These are phyloP conservation scores for Numida meleagris DNA, from an alignment of 2,113 vertebrate species.

Conservation along the genomic window DNA sequence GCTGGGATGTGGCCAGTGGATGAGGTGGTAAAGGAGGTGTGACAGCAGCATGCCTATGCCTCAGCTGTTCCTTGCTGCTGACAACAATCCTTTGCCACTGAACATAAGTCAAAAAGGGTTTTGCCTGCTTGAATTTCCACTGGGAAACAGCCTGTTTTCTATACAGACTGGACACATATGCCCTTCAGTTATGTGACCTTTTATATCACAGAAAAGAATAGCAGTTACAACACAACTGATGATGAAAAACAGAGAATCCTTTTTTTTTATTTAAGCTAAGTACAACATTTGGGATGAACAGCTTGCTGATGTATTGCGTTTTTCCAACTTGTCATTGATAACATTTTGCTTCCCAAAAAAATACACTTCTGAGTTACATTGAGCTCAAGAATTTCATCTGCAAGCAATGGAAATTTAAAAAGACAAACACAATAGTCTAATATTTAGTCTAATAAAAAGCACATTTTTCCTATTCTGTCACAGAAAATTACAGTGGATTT, in stretches of 20 bases:
- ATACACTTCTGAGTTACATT: conserved; percentile 5
- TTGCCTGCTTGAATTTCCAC: background rate
- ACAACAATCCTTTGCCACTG: background rate
- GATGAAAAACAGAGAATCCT: background rate
- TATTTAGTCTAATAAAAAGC: conserved; percentile 33
- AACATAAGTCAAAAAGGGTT: background rate
- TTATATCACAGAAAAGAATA: background rate
- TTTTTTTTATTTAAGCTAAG: conserved; percentile 5
- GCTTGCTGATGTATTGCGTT: background rate
- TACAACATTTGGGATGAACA: background rate
- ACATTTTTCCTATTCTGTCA: conserved; percentile 1
- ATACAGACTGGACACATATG: background rate
- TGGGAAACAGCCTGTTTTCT: background rate
- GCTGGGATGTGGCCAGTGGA: background rate
- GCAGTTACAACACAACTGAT: background rate
- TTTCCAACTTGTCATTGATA: background rate
- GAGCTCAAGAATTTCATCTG: conserved; percentile 23
- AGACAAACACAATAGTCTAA: conserved; percentile 6
- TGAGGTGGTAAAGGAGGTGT: background rate
- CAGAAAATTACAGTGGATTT: conserved; percentile 5
- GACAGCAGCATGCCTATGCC: background rate
- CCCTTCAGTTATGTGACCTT: background rate
- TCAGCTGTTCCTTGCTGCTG: background rate
- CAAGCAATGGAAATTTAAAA: conserved; percentile 6
- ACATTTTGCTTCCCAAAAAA: conserved; percentile 5